Evolutionary conservation across 2,797 vertebrate genomes (phyloP).

Genomic region (Schizopygopsis malacanthus): DNA sequence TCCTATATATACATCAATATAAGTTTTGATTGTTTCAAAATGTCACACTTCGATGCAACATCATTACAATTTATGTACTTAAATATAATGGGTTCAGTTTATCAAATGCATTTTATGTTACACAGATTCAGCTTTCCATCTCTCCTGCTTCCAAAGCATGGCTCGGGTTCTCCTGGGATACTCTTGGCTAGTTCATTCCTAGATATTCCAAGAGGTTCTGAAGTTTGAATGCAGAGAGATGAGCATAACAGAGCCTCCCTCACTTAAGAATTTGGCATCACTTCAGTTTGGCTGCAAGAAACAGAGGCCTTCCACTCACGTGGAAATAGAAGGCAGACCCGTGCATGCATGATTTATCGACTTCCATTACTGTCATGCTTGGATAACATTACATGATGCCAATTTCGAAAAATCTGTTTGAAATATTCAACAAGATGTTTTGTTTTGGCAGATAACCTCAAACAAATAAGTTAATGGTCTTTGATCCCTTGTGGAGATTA

Average conservation of each 20-base stretch:
- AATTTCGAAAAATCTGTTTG: slow-evolving; percentile 18
- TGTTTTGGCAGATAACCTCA: slow-evolving; percentile 6
- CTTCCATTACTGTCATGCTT: slow-evolving; percentile 6
- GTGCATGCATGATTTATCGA: slow-evolving; percentile 28
- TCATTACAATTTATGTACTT: background rate
- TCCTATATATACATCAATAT: background rate
- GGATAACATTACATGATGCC: slow-evolving; percentile 13
- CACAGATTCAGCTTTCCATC: slow-evolving; percentile 15
- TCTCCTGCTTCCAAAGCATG: background rate
- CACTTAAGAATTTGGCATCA: slow-evolving; percentile 18
- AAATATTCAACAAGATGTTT: background rate
- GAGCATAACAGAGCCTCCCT: background rate
- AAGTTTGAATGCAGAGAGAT: slow-evolving; percentile 5
- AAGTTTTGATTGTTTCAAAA: background rate
- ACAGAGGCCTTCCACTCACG: slow-evolving; percentile 16
- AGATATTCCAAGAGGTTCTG: slow-evolving; percentile 12
- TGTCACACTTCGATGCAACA: background rate
- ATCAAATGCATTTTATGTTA: slow-evolving; percentile 3
- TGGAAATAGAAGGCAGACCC: background rate
- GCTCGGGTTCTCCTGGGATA: background rate
- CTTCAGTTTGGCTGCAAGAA: slow-evolving; percentile 24
- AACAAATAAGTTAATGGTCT: background rate
- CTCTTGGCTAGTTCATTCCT: slow-evolving; percentile 7
- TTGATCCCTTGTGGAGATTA: slow-evolving; percentile 26
- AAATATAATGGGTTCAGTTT: background rate